phyloP scores from a whole-genome alignment of 2,888 invertebrate genomes.

The Selenia dentaria region DNA sequence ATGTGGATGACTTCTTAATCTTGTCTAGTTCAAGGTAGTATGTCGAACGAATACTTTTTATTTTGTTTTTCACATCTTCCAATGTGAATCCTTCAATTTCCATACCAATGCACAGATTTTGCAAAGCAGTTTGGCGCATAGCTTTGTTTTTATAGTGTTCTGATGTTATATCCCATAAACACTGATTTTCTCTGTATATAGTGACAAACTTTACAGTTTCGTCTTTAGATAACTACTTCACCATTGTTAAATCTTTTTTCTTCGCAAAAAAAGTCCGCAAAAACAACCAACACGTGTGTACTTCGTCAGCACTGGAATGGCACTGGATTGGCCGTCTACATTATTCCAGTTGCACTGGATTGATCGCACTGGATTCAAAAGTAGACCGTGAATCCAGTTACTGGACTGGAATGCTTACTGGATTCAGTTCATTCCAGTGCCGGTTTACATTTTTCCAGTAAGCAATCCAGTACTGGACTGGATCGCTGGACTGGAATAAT shows the following conservation, averaged over 20 bases:
- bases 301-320: no score
- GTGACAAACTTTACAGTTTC: neutral
- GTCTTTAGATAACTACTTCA: constrained; percentile 1
- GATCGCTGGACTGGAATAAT: neutral
- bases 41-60: constrained; percentile 32
- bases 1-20: no score
- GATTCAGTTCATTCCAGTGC: constrained; percentile 1
- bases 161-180: constrained; percentile 33
- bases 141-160: constrained; percentile 34
- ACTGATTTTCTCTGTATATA: constrained; percentile 28
- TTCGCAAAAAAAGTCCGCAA: no score
- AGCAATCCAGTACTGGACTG: constrained; percentile 3
- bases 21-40: no score
- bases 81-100: neutral
- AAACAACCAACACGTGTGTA: no score
- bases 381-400: constrained; percentile 28
- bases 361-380: constrained; percentile 16
- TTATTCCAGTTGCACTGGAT: constrained; percentile 13
- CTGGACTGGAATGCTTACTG: constrained; percentile 24
- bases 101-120: constrained; percentile 1
- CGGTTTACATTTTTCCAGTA: neutral
- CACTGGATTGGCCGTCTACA: constrained; percentile 6
- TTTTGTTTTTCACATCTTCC: constrained; percentile 2
- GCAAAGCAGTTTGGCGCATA: constrained; percentile 31
- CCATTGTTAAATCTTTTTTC: no score